A percentile compares a stretch with the other conserved stretches of the same genome.
These are phyloP conservation scores for Temnothorax unifasciatus DNA, from an alignment of 2,888 invertebrate species.

Conservation along the genomic window DNA sequence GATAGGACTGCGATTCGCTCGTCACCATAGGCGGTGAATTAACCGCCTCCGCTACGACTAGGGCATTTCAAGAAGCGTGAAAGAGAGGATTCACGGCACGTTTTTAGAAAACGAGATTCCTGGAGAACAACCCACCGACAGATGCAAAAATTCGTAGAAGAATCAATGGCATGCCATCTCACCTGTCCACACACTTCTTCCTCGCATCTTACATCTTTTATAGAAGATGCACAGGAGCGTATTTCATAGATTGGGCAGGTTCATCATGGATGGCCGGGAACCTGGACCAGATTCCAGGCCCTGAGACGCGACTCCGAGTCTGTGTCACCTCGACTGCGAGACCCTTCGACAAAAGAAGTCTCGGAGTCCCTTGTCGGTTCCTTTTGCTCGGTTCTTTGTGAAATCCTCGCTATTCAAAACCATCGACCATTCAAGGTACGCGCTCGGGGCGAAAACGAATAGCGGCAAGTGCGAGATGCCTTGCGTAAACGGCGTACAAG, in stretches of 20 bases:
- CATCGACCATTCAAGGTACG: slow-evolving; percentile 79
- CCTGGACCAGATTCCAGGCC: slow-evolving; percentile 47
- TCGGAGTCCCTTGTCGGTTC: slow-evolving; percentile 84
- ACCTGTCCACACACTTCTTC: slow-evolving; percentile 84
- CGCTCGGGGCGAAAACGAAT: slow-evolving; percentile 70
- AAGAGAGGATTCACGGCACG: slow-evolving; percentile 73
- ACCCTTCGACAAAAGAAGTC: slow-evolving; percentile 81
- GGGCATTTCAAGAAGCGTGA: slow-evolving; percentile 65
- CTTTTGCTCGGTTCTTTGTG: slow-evolving; percentile 81
- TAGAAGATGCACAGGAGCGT: slow-evolving; percentile 63
- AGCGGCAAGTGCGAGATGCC: slow-evolving; percentile 84
- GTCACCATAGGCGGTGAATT: slow-evolving; percentile 21
- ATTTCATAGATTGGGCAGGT: slow-evolving; percentile 62
- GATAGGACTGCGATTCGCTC: slow-evolving; percentile 60
- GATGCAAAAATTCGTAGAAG: slow-evolving; percentile 84
- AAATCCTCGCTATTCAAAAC: slow-evolving; percentile 80
- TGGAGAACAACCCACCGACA: slow-evolving; percentile 82
- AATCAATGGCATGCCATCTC: slow-evolving; percentile 81
- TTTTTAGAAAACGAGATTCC: slow-evolving; percentile 81
- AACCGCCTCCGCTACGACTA: slow-evolving; percentile 41
- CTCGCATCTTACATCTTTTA: slow-evolving; percentile 64
- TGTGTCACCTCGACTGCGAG: slow-evolving; percentile 83
- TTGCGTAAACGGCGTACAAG: slow-evolving; percentile 85
- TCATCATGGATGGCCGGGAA: slow-evolving; percentile 33
- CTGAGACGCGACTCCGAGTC: slow-evolving; percentile 65